Base-by-base conservation (phyloP, 2,888 invertebrate species). In the Onchidella celtica region DNA sequence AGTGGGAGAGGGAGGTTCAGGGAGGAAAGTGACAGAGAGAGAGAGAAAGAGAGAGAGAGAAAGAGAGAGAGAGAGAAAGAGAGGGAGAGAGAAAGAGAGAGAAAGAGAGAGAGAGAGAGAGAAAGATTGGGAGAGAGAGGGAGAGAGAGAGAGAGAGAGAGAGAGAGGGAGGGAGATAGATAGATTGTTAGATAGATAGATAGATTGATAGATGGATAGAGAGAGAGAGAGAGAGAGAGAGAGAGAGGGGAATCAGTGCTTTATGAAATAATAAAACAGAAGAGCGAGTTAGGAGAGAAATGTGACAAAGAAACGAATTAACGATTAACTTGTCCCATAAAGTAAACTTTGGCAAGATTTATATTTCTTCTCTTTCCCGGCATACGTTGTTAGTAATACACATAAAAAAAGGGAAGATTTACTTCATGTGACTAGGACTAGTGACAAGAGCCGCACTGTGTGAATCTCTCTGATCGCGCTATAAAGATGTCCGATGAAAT, bases 91-190 rank as follows among this genome's bases (percentile, higher is more conserved):
- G 17, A 11, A 17, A 47, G 17, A 17, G 47, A 47, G 47, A 47
- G 17, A 17, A 47, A 47, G 47, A 47, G 17, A 17, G 47, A 47
- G 47, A n/a, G 11, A 21, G 21, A n/a, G 21, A 27, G 24, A 24
- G n/a, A 21, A n/a, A 0, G 34, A 34, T 27, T 14, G 4, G n/a
- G 3, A 17, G 4, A 32, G 59, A 17, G 34, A 73, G 59, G 4
- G 69, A 34, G 38, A 69, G 36, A 69, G 69, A 34, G 36, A 69
- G 69, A 38, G 69, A 69, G 69, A 69, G 21, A 69, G 34, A 61
- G 61, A 61, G 61, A 61, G 61, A 61, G 61, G 11, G 61, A 61
- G 61, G n/a, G 61, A 27, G 61, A 27, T 9, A 61, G n/a, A 65
- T 32, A 65, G 17, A 65, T 32, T 27, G 17, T 27, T 32, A 27